Percentiles rank a stretch among this genome's conserved stretches.
Conservation (phyloP, 2,888 invertebrate genomes). For the Aspidapion aeneum region DNA sequence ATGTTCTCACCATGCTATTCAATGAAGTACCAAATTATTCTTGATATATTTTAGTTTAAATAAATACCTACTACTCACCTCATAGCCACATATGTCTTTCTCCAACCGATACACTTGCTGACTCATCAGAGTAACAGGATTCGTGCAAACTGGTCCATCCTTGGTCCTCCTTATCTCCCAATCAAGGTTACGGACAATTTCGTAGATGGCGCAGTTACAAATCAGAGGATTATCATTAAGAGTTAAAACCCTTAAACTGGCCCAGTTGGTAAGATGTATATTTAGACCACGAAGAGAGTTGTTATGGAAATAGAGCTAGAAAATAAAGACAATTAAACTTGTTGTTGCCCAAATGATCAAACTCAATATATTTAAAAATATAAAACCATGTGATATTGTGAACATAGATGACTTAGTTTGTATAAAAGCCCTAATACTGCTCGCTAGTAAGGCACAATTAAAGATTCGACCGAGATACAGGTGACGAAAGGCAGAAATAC, state of each 20-base stretch:
- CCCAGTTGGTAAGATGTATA: slow-evolving; percentile 55
- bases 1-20: too few relatives aligned
- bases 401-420: too few relatives aligned
- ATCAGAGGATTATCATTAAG: slow-evolving; percentile 62
- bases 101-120: slow-evolving; percentile 32
- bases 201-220: slow-evolving; percentile 57
- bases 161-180: slow-evolving; percentile 31
- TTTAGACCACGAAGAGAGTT: slow-evolving; percentile 57
- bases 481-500: too few relatives aligned
- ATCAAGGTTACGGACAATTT: slow-evolving; percentile 36
- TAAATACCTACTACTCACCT: too few relatives aligned
- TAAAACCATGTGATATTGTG: too few relatives aligned
- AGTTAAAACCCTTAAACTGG: slow-evolving; percentile 53
- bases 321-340: slow-evolving; percentile 10
- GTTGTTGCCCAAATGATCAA: too few relatives aligned
- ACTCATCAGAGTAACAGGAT: slow-evolving; percentile 30
- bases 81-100: slow-evolving; percentile 29
- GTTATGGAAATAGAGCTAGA: slow-evolving; percentile 60
- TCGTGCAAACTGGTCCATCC: slow-evolving; percentile 39
- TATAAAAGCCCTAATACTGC: too few relatives aligned
- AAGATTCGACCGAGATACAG: too few relatives aligned
- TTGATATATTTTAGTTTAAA: too few relatives aligned
- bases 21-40: too few relatives aligned
- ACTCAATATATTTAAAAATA: too few relatives aligned
- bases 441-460: too few relatives aligned